Percentiles rank a stretch among this genome's conserved stretches.
Conservation (phyloP, 2,797 vertebrate species). For the Aulostomus chinensis region DNA sequence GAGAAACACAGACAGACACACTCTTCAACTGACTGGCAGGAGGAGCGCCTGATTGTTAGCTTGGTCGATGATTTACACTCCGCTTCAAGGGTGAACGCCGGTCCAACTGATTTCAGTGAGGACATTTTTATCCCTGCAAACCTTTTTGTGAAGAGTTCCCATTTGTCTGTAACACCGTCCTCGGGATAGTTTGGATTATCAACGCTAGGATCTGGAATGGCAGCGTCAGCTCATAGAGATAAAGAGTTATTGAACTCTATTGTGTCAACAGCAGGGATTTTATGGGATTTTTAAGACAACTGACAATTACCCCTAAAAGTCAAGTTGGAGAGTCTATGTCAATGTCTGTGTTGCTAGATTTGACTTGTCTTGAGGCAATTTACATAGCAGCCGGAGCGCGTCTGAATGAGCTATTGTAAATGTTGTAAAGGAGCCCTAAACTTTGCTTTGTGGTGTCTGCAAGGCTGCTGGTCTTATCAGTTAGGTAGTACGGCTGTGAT, state of each 20-base stretch:
- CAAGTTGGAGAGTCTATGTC: constrained; percentile 68
- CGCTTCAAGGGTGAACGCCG: constrained; percentile 65
- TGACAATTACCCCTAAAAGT: constrained; percentile 53
- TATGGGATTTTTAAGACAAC: constrained; percentile 40
- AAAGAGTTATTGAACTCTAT: constrained; percentile 60
- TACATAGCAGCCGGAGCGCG: constrained; percentile 23
- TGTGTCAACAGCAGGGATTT: constrained; percentile 55
- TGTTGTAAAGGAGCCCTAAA: constrained; percentile 65
- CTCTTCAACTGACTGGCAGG: constrained; percentile 62
- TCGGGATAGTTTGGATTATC: constrained; percentile 62
- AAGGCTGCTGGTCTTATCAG: constrained; percentile 72
- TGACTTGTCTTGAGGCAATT: constrained; percentile 48
- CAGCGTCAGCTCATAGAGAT: constrained; percentile 47
- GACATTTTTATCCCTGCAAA: constrained; percentile 59
- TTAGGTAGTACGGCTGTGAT: constrained; percentile 39
- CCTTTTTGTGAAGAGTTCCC: constrained; percentile 61
- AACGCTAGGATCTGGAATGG: constrained; percentile 45
- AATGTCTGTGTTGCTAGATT: constrained; percentile 48
- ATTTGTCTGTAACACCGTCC: constrained; percentile 51
- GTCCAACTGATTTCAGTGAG: constrained; percentile 67
- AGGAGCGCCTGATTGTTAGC: constrained; percentile 66
- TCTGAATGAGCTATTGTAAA: constrained; percentile 49
- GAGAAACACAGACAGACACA: constrained; percentile 52
- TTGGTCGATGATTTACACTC: constrained; percentile 74
- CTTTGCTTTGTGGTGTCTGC: constrained; percentile 52